These are phyloP conservation scores for Melanotaenia boesemani DNA, from an alignment of 2,797 vertebrate genomes.

Conservation along the genomic window DNA sequence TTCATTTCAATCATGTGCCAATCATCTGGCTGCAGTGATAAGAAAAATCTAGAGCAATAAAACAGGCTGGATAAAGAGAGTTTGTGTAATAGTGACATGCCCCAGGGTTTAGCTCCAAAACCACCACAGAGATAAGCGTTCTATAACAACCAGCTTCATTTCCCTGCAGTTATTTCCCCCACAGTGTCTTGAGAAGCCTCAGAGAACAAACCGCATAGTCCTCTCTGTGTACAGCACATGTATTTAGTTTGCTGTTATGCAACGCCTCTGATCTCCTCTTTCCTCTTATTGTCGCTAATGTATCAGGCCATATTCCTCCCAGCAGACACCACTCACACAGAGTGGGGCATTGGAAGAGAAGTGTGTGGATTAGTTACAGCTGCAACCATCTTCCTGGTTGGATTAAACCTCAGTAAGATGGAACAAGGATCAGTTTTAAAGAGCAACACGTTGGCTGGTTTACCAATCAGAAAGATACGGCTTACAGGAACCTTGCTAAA, in stretches of 20 bases:
- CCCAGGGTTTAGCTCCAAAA: not conserved
- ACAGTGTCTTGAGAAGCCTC: slow-evolving; percentile 7
- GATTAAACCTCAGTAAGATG: slow-evolving; percentile 14
- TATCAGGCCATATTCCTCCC: slow-evolving; percentile 45
- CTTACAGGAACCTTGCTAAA: not conserved
- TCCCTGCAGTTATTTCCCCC: not conserved
- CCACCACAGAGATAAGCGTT: not conserved
- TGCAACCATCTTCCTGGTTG: not conserved
- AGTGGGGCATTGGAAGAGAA: not conserved
- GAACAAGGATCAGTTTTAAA: slow-evolving; percentile 10
- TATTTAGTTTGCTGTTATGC: slow-evolving; percentile 38
- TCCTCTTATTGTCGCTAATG: slow-evolving; percentile 30
- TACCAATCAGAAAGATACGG: too few relatives aligned
- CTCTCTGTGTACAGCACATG: slow-evolving; percentile 32
- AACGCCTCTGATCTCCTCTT: slow-evolving; percentile 18
- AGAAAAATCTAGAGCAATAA: not conserved
- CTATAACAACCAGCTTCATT: not conserved
- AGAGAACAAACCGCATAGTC: slow-evolving; percentile 9
- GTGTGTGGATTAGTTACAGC: slow-evolving; percentile 13
- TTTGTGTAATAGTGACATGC: not conserved
- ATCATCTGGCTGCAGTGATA: not conserved
- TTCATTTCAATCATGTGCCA: not conserved
- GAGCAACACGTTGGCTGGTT: not conserved
- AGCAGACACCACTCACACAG: slow-evolving; percentile 28
- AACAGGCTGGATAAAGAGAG: not conserved